Evolutionary conservation across 2,113 vertebrate genomes (phyloP), one percentile per base, ranked within the genome.

Genomic region (Lepisosteus oculatus): DNA sequence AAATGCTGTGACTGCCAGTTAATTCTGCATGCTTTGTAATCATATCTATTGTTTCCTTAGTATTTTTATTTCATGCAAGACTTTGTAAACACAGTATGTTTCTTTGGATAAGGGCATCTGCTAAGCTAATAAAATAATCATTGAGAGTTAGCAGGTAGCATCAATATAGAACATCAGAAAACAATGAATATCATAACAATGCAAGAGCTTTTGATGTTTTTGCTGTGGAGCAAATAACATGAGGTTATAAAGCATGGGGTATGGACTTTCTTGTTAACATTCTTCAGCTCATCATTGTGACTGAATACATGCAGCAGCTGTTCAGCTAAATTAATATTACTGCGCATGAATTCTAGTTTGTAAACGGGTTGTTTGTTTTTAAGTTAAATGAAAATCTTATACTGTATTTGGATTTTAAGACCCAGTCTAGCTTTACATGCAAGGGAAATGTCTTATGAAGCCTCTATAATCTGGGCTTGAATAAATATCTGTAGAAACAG

Each of bases 401-500:
- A 8, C 43, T 13, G 12, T 7, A 62, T 51, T 51, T 51, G 59
- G 57, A 51, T 70, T 62, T 12, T 4, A 29, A 43, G 14, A 11
- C 15, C 47, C 12, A 61, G 56, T 12, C 15, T 17, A 8, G 69
- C 44, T 62, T 63, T 62, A 8, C 56, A 14, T 45, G n/a, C 41
- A 6, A 9, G 9, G 42, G 43, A 41, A 29, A 41, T 12, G 69
- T 64, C 69, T 44, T 29, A 65, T 54, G 64, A 67, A 65, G 3
- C 17, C 41, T 6, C 43, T 68, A 15, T 69, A 72, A 75, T 72
- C 61, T 45, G 29, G 71, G 65, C 68, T 65, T 69, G 59, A 54
- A 76, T 74, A 70, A 59, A 70, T 66, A 69, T 77, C 55, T 66
- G 43, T 61, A 68, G 43, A 70, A 42, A 43, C 71, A 69, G 61